A percentile compares a stretch with the other conserved stretches of the same genome.
Conservation (phyloP, 2,113 vertebrate species). For the Shinisaurus crocodilurus region DNA sequence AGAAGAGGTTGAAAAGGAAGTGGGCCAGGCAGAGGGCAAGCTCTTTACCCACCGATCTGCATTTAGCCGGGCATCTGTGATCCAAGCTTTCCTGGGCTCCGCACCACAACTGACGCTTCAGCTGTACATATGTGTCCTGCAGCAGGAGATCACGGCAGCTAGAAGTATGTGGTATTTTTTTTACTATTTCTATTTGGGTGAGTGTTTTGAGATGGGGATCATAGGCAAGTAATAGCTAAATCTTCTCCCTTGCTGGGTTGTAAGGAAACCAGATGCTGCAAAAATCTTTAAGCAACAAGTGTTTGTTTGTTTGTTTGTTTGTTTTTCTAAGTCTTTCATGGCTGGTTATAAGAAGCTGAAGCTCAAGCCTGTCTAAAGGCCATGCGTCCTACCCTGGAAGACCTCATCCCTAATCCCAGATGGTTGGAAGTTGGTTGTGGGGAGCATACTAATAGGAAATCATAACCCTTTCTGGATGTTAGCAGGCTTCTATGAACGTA, state of each 20-base stretch:
- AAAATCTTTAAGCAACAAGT: not conserved
- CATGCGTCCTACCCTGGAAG: too few species aligned
- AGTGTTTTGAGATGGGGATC: conserved; percentile 19
- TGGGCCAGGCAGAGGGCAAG: conserved; percentile 96
- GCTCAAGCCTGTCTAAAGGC: not conserved
- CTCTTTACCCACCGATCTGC: conserved; percentile 92
- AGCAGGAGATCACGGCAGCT: conserved; percentile 82
- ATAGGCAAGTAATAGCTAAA: not conserved
- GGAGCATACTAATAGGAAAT: not conserved
- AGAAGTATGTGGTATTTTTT: conserved; percentile 82
- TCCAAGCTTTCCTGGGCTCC: conserved; percentile 97
- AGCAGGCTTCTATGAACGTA: too few species aligned
- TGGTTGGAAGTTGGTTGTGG: not conserved
- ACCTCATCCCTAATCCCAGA: too few species aligned
- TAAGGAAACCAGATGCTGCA: not conserved
- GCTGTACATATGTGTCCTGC: conserved; percentile 92
- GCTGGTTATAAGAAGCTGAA: conserved; percentile 7
- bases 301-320: too few species aligned
- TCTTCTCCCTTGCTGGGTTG: not conserved
- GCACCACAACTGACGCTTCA: conserved; percentile 97
- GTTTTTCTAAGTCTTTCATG: not conserved
- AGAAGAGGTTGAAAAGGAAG: conserved; percentile 93
- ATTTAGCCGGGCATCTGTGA: conserved; percentile 92
- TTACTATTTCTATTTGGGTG: not conserved
- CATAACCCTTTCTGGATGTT: not conserved